phyloP scores from a whole-genome alignment of 2,797 vertebrate genomes.

The Sparus aurata region DNA sequence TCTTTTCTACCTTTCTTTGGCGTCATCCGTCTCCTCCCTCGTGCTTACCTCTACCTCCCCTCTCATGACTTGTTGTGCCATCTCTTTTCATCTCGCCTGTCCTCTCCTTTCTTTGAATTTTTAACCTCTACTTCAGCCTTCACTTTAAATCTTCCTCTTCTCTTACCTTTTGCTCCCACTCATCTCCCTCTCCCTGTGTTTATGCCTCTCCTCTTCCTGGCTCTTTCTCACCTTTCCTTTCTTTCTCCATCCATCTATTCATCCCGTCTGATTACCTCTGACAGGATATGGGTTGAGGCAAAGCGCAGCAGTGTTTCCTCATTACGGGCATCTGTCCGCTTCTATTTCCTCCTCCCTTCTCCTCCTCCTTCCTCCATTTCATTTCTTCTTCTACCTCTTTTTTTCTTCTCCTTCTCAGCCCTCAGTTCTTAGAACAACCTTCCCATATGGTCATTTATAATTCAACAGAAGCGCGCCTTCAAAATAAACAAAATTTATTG shows the following conservation, averaged over 20 bases:
- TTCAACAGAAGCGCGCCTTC: slow-evolving; percentile 79
- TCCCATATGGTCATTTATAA: slow-evolving; percentile 86
- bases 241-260: slow-evolving; percentile 46
- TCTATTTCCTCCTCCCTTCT: slow-evolving; percentile 60
- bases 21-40: not conserved
- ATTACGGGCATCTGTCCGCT: slow-evolving; percentile 80
- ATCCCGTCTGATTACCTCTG: slow-evolving; percentile 70
- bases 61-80: not conserved
- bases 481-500: slow-evolving; percentile 79
- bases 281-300: slow-evolving; percentile 74
- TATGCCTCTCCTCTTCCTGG: not conserved
- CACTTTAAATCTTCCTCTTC: not conserved
- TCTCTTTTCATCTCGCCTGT: not conserved
- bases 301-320: slow-evolving; percentile 72
- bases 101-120: not conserved
- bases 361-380: slow-evolving; percentile 20
- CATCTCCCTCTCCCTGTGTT: not conserved
- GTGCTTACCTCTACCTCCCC: not conserved
- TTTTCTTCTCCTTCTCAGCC: slow-evolving; percentile 39
- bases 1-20: not conserved
- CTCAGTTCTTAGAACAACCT: slow-evolving; percentile 58
- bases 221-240: slow-evolving; percentile 12
- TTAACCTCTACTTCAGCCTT: not conserved
- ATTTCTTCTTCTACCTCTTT: slow-evolving; percentile 36
- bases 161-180: not conserved